Conservation (phyloP, 2,888 invertebrate species). For the Campoplex nolae region DNA sequence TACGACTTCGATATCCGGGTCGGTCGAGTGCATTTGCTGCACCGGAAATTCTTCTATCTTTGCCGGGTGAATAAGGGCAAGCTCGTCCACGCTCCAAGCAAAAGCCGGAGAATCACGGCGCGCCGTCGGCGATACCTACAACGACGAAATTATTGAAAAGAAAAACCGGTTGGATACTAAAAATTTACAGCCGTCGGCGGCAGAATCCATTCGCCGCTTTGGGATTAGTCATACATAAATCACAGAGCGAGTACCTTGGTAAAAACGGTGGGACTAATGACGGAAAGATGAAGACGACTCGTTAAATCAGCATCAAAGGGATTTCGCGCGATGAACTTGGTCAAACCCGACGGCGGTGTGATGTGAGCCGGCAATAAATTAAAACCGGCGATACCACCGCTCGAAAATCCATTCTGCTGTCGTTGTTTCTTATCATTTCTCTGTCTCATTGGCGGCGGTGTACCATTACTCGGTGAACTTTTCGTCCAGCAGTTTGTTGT, state of each 20-base stretch:
- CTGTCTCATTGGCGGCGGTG: slow-evolving; percentile 77
- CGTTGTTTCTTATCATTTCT: slow-evolving; percentile 63
- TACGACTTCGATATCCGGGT: slow-evolving; percentile 88
- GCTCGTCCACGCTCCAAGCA: slow-evolving; percentile 90
- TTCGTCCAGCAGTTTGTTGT: slow-evolving; percentile 43
- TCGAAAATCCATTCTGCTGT: slow-evolving; percentile 67
- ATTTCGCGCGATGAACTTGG: slow-evolving; percentile 87
- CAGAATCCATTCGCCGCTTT: too few species aligned
- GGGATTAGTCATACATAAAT: too few species aligned
- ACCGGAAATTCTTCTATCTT: slow-evolving; percentile 88
- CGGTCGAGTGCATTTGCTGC: slow-evolving; percentile 88
- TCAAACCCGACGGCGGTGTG: slow-evolving; percentile 87
- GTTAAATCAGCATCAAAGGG: slow-evolving; percentile 89
- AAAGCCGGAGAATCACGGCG: slow-evolving; percentile 85
- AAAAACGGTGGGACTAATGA: slow-evolving; percentile 87
- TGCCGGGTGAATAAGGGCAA: slow-evolving; percentile 88
- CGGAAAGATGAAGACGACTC: slow-evolving; percentile 88
- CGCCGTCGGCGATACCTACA: slow-evolving; percentile 10
- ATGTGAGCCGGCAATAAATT: slow-evolving; percentile 83
- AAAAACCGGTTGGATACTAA: not conserved
- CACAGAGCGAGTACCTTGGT: too few species aligned
- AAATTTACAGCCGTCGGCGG: too few species aligned
- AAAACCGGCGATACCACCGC: slow-evolving; percentile 72
- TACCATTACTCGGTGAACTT: slow-evolving; percentile 67
- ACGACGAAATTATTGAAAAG: not conserved